Evolutionary conservation across 2,113 vertebrate species (phyloP), one percentile per base, ranked within the genome.

Genomic region (Rhinoderma darwinii): DNA sequence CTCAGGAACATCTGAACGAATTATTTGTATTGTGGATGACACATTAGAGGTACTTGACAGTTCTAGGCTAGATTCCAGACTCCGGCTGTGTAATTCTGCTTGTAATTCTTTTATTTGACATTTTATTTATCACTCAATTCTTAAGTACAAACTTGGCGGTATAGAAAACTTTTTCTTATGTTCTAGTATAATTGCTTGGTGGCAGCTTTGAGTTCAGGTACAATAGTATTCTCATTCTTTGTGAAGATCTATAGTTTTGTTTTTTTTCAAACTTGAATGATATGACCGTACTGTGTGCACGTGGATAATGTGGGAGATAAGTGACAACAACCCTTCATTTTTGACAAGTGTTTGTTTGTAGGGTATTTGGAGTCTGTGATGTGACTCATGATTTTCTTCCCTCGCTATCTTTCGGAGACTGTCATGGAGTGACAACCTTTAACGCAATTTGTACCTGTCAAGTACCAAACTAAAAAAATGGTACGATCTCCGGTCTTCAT

Each of bases 261-360:
- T 27, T 15, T 25, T 79, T 30, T 79, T 35, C 39, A 14, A 59
- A 81, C 78, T 81, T 81, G 78, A 81, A 81, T 61, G 61, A 41
- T 81, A 81, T 43, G 78, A 43, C 43, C 54, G 78, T 61, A 81
- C 54, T 43, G 35, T 81, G 54, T 63, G 25, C 10, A 4, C 4
- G 32, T 14, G 2, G 27, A 66, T 56, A 22, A 35, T 25, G n/a
- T 61, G 20, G n/a, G 25, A 81, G 39, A n/a, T 10, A 5, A 79
- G 27, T 22, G 17, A 37, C 14, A 15, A 1, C 18, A 39, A 80
- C 39, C 37, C 22, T 41, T 10, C 27, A 20, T 1, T 27, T 54
- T 15, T 54, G 75, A 78, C 15, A 3, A 17, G 44, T 32, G 74
- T 47, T 35, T 74, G n/a, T n/a, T 9, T 74, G 22, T 44, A 74